phyloP scores from a whole-genome alignment of 2,113 vertebrate species.

The Amblyopsis rosae region DNA sequence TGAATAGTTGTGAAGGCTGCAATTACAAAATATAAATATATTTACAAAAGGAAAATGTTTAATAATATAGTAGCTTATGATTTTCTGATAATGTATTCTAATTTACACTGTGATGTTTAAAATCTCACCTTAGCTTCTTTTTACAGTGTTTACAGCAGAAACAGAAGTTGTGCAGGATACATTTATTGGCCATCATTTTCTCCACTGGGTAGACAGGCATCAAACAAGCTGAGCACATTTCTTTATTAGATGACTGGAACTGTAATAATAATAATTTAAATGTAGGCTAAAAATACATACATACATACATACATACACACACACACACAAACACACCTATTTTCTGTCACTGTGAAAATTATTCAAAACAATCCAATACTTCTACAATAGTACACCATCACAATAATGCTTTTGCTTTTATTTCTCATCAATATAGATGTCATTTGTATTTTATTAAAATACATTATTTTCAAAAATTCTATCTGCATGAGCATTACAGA shows the following conservation, averaged over 20 bases:
- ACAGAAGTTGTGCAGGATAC: constrained; percentile 77
- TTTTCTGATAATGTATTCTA: background rate
- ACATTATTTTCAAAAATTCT: too few relatives aligned
- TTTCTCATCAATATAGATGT: too few relatives aligned
- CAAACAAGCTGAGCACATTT: constrained; percentile 80
- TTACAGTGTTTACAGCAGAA: constrained; percentile 85
- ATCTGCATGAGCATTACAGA: too few relatives aligned
- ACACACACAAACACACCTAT: background rate
- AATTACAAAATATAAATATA: constrained; percentile 41
- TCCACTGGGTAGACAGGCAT: constrained; percentile 80
- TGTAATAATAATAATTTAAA: constrained; percentile 50
- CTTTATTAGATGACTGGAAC: constrained; percentile 70
- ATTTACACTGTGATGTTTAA: background rate
- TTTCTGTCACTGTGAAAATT: too few relatives aligned
- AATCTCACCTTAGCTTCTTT: constrained; percentile 84
- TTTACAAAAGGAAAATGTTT: background rate
- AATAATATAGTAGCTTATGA: background rate
- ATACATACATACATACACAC: background rate
- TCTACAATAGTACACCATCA: too few relatives aligned
- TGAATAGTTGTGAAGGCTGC: constrained; percentile 76
- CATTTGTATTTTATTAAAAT: too few relatives aligned
- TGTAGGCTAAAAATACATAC: background rate
- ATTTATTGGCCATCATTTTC: constrained; percentile 73
- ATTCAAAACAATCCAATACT: too few relatives aligned
- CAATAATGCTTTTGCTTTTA: too few relatives aligned